Conservation (phyloP, 2,888 invertebrate species). For the Lithophane socia region DNA sequence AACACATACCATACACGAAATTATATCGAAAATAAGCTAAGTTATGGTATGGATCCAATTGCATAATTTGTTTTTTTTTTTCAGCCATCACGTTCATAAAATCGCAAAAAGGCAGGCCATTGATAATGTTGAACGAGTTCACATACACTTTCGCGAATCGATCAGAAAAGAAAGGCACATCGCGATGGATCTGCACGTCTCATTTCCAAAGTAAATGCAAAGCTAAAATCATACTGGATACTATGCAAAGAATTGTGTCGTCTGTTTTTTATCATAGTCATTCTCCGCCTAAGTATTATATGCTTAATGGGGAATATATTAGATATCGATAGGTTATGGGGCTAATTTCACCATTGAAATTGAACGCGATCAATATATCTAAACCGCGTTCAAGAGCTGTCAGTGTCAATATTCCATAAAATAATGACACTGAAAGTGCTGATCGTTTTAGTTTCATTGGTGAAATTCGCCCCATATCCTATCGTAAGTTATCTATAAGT, state of each 20-base stretch:
- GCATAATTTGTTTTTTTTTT: constrained; percentile 5
- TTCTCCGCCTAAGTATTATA: constrained; percentile 38
- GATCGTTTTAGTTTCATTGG: neutral
- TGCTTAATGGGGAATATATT: constrained; percentile 44
- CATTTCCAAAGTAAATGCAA: constrained; percentile 28
- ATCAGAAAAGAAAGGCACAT: constrained; percentile 19
- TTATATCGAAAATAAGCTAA: neutral
- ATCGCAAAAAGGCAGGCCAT: constrained; percentile 35
- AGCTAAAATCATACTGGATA: constrained; percentile 33
- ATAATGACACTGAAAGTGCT: no score
- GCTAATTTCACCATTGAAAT: neutral
- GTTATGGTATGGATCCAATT: neutral
- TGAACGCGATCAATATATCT: no score
- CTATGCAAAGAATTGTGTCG: constrained; percentile 16
- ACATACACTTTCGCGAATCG: constrained; percentile 34
- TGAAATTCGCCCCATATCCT: neutral
- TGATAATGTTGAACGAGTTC: constrained; percentile 37
- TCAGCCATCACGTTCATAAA: constrained; percentile 37
- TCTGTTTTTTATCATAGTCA: constrained; percentile 29
- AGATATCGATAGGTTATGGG: constrained; percentile 25
- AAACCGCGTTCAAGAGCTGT: no score
- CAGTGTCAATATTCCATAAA: no score
- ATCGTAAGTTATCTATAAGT: no score
- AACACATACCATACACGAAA: neutral
- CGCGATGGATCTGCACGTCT: constrained; percentile 49